Conservation (phyloP, 1,140 invertebrate species). For the Dreissena polymorpha region DNA sequence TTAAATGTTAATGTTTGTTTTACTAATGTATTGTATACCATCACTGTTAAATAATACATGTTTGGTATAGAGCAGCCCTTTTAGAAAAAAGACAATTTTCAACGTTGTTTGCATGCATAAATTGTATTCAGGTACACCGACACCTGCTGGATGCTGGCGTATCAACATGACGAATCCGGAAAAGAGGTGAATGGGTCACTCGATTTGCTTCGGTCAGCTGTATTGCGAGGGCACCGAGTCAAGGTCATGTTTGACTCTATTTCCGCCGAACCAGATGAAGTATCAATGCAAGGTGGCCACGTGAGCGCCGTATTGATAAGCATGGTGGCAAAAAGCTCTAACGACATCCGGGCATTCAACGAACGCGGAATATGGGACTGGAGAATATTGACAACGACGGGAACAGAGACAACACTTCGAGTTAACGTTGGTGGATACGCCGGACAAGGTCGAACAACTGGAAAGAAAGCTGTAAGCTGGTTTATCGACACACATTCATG, state of each 20-base stretch:
- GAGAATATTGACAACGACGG: conserved; percentile 1
- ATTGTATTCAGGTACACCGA: conserved; percentile 5
- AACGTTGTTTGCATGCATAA: no score
- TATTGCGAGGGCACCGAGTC: conserved; percentile 5
- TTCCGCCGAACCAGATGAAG: background rate
- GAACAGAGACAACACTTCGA: background rate
- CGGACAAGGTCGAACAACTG: background rate
- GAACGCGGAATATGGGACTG: background rate
- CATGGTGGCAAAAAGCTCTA: background rate
- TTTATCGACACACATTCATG: conserved; percentile 16
- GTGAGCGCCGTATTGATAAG: background rate
- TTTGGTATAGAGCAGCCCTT: no score
- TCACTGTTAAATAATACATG: no score
- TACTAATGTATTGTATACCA: no score
- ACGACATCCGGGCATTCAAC: background rate
- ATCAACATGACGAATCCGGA: conserved; percentile 5
- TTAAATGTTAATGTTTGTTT: no score
- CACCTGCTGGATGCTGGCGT: background rate
- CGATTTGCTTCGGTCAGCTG: background rate
- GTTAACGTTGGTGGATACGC: background rate
- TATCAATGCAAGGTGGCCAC: background rate
- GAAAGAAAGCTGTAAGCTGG: background rate
- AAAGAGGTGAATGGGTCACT: background rate
- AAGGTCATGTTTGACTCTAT: background rate
- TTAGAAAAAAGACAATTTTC: no score